Conservation (phyloP, 1,140 invertebrate species). For the Papilio aristodemus region DNA sequence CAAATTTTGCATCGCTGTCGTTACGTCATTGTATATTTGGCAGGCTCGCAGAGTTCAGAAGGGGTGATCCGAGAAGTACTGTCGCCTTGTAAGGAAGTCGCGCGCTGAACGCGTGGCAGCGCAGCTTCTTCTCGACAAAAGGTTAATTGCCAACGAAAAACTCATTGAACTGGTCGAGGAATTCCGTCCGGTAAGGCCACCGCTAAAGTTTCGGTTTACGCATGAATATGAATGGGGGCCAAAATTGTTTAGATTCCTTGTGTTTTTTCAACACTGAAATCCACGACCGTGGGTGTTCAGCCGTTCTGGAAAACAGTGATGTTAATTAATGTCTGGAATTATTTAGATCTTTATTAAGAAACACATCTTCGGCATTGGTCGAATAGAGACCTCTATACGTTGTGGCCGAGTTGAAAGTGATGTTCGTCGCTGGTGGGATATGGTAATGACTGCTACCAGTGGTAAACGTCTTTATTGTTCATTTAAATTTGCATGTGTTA, state of each 20-base stretch:
- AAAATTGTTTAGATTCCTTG: constrained; percentile 67
- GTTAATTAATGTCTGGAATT: constrained; percentile 42
- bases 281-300: constrained; percentile 58
- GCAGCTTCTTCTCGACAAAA: constrained; percentile 61
- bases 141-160: constrained; percentile 72
- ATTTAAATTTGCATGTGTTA: neutral
- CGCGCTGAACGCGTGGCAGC: constrained; percentile 66
- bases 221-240: constrained; percentile 69
- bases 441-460: neutral
- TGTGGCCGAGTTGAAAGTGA: neutral
- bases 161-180: constrained; percentile 54
- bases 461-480: neutral
- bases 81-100: constrained; percentile 62
- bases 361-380: constrained; percentile 10
- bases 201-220: constrained; percentile 67
- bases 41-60: constrained; percentile 40
- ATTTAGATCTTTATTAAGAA: constrained; percentile 46
- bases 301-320: constrained; percentile 49
- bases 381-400: constrained; percentile 37
- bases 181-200: constrained; percentile 66
- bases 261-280: constrained; percentile 50
- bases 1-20: constrained; percentile 18
- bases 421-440: neutral
- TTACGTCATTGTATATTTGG: constrained; percentile 38
- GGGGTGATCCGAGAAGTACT: constrained; percentile 52